Base-by-base conservation (phyloP, 2,888 invertebrate genomes). In the Schizaphis graminum region DNA sequence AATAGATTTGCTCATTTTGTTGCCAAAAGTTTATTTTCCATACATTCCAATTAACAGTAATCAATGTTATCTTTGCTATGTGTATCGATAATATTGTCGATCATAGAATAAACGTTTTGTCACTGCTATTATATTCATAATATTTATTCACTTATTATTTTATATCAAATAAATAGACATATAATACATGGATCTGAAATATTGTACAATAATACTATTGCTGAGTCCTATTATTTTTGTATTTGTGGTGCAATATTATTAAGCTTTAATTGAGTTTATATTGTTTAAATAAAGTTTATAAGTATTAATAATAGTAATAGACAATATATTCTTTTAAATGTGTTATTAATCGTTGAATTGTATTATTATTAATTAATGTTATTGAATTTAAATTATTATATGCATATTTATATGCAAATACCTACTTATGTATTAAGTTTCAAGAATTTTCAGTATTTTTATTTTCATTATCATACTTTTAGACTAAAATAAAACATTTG, bases 1-100 rank as follows among this genome's bases (percentile, higher is more conserved):
- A 85, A 85, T 89, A 85, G 89, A 61, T 89, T 93, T 90, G 93
- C 57, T 93, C 93, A 90, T 93, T 90, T 85, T 56, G 56, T 90
- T 85, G 89, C 89, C 89, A 93, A 89, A 85, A 93, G 67, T 47
- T 85, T 85, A 16, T 89, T 93, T 85, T 5, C 26, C 57, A 61
- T 85, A 90, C 93, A 89, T 93, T 93, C 93, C 93, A 93, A 28
- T 13, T 77, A 77, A 5, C 3, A 87, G 67, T 41, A 35, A 87
- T 53, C 10, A 28, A 87, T 47, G 24, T 13, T 91, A 49, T 91
- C 24, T 35, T 21, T 86, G 47, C 16, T 53, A 53, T 28, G 11
- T 57, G 26, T 86, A 86, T 86, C 11, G 1, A 91, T 47, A 28
- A 57, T 57, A 57, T n/a, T 61, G 24, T 91, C 26, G 2, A 21